Conservation (phyloP, 2,797 vertebrate genomes). For the Chloroceryle amazona region DNA sequence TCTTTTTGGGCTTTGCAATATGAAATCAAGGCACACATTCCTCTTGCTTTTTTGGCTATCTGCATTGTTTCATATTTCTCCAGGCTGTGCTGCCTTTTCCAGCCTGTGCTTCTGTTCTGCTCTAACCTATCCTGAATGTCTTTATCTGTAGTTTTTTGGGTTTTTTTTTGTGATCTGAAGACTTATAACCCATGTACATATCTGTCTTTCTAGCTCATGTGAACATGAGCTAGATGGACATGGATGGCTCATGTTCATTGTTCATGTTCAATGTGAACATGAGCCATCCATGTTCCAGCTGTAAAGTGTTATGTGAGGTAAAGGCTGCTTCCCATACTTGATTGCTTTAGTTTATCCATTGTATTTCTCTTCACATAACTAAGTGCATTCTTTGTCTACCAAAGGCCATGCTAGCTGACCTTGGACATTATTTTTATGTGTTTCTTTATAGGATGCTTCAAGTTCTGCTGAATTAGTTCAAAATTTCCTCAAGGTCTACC, state of each 20-base stretch:
- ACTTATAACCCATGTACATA: background rate
- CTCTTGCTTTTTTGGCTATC: background rate
- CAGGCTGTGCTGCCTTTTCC: background rate
- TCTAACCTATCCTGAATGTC: background rate
- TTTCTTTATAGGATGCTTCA: background rate
- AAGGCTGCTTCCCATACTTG: background rate
- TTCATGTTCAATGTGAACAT: background rate
- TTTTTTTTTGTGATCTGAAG: background rate
- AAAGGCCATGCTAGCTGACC: background rate
- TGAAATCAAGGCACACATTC: background rate
- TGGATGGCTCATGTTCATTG: too few species aligned
- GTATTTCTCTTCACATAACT: background rate
- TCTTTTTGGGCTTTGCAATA: background rate
- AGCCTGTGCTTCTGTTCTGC: background rate
- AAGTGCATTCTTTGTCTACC: background rate
- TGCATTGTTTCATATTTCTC: background rate
- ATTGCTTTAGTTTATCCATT: background rate
- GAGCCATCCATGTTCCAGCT: background rate
- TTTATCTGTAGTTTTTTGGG: background rate
- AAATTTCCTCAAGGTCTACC: background rate
- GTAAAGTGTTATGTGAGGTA: background rate
- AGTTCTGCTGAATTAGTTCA: background rate
- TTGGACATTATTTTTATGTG: background rate
- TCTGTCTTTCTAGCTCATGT: background rate
- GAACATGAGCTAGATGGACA: background rate